These are phyloP conservation scores for Drosophila kanapiae DNA, from an alignment of 1,140 invertebrate species.

Conservation along the genomic window DNA sequence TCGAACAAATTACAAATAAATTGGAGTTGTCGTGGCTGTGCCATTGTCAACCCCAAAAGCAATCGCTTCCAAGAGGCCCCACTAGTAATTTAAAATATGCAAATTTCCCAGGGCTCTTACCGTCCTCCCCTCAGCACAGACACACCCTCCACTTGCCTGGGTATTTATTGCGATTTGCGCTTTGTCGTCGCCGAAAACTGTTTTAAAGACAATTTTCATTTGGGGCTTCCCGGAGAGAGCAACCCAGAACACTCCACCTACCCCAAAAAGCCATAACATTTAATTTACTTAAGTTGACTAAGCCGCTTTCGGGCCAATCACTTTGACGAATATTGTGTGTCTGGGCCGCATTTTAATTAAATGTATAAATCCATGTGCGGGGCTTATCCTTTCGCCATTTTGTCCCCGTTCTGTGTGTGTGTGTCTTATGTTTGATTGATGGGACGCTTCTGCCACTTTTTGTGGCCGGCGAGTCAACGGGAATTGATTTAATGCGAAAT, in stretches of 20 bases:
- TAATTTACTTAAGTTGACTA: slow-evolving; percentile 76
- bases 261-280: slow-evolving; percentile 53
- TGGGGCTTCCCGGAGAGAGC: slow-evolving; percentile 18
- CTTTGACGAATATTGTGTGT: slow-evolving; percentile 53
- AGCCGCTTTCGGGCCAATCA: slow-evolving; percentile 60
- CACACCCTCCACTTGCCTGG: slow-evolving; percentile 23
- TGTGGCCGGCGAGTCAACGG: slow-evolving; percentile 53
- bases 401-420: slow-evolving; percentile 3
- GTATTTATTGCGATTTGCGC: slow-evolving; percentile 71
- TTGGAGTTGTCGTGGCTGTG: slow-evolving; percentile 74
- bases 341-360: slow-evolving; percentile 65
- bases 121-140: background rate
- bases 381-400: slow-evolving; percentile 37
- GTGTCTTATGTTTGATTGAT: slow-evolving; percentile 54
- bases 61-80: slow-evolving; percentile 53
- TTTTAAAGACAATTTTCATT: slow-evolving; percentile 62
- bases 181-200: slow-evolving; percentile 58
- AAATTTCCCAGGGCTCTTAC: slow-evolving; percentile 57
- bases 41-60: slow-evolving; percentile 68
- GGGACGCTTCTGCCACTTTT: slow-evolving; percentile 35
- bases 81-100: slow-evolving; percentile 82
- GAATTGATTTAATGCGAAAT: slow-evolving; percentile 75
- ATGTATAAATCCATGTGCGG: slow-evolving; percentile 48
- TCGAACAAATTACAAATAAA: slow-evolving; percentile 84
- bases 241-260: background rate